Evolutionary conservation across 2,113 vertebrate genomes (phyloP).

Genomic region (Trichechus manatus): DNA sequence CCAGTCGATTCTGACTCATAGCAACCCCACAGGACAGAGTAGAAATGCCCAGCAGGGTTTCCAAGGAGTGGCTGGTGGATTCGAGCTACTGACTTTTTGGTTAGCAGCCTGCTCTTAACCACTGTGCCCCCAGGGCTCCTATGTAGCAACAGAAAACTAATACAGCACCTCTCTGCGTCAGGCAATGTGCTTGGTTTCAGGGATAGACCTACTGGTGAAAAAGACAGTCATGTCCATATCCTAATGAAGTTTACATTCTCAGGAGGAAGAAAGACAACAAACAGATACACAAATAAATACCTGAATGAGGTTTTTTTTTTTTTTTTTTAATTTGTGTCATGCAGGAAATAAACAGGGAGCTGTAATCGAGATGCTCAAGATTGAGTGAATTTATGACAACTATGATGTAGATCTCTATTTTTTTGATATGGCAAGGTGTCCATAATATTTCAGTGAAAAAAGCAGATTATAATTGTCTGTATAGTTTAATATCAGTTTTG

Average conservation of each 20-base stretch:
- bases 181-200: neutral
- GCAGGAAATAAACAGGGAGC: neutral
- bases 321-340: neutral
- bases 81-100: too few species aligned
- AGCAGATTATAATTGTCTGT: neutral
- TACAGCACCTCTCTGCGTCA: neutral
- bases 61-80: too few species aligned
- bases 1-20: too few species aligned
- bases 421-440: neutral
- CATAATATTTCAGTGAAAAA: slow-evolving; percentile 14
- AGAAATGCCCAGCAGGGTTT: too few species aligned
- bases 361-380: neutral
- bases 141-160: neutral
- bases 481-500: neutral
- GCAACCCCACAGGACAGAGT: too few species aligned
- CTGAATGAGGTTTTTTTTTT: neutral
- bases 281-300: neutral
- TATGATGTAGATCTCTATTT: neutral
- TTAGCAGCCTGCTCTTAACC: too few species aligned
- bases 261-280: neutral
- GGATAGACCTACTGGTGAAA: neutral
- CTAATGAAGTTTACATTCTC: neutral
- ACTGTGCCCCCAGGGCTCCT: too few species aligned
- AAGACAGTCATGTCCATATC: neutral
- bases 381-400: neutral